These are phyloP conservation scores for Drosophila santomea DNA, from an alignment of 1,140 invertebrate species.

Conservation along the genomic window DNA sequence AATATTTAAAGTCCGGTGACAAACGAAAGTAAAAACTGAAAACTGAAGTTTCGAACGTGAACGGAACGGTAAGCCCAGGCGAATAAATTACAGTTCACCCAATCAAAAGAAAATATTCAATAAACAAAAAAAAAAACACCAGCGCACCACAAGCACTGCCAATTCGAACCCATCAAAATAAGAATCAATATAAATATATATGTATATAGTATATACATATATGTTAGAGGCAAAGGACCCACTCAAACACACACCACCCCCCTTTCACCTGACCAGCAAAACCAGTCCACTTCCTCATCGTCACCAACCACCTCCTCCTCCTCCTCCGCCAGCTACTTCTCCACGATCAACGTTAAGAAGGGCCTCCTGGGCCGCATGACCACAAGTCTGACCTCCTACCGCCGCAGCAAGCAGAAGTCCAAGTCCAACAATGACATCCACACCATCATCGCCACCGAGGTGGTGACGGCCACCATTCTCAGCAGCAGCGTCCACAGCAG, in stretches of 20 bases:
- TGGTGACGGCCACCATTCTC: conserved; percentile 59
- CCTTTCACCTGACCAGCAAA: not conserved
- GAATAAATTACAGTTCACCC: conserved; percentile 13
- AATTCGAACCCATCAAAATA: conserved; percentile 3
- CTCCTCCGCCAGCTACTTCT: conserved; percentile 69
- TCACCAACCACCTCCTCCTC: not conserved
- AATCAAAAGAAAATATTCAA: not conserved
- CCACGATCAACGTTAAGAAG: conserved; percentile 82
- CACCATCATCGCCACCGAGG: conserved; percentile 70
- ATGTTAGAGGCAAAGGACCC: not conserved
- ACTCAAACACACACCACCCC: conserved; percentile 35
- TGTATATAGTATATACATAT: not conserved
- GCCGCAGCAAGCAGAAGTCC: conserved; percentile 81
- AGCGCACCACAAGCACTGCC: conserved; percentile 34
- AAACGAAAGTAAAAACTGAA: conserved; percentile 62
- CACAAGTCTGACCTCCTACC: conserved; percentile 81
- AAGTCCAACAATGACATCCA: conserved; percentile 83
- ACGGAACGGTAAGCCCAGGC: conserved; percentile 48
- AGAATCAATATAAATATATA: too few relatives aligned
- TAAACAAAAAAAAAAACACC: conserved; percentile 2
- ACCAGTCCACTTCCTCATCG: conserved; percentile 2
- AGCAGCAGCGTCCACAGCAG: conserved; percentile 40
- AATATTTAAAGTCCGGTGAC: conserved; percentile 31
- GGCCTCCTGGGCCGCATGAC: conserved; percentile 81
- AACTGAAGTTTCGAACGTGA: conserved; percentile 16